A percentile compares a stretch with the other conserved stretches of the same genome.
phyloP scores from a whole-genome alignment of 2,888 invertebrate species.

The Electrophaes corylata region DNA sequence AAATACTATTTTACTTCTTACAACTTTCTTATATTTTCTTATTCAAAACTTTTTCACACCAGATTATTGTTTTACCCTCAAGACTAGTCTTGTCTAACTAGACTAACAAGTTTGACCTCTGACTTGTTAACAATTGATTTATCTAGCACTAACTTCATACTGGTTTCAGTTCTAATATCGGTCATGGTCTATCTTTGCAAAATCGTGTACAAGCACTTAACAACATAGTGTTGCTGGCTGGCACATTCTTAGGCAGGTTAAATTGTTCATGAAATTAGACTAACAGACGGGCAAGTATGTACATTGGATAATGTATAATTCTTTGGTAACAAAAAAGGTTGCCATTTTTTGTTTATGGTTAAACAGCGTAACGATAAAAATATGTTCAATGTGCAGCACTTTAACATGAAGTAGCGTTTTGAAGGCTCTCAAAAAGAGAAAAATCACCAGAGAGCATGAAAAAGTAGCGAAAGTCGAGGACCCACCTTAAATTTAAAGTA shows the following conservation, averaged over 20 bases:
- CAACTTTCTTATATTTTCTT: background rate
- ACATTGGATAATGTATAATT: conserved; percentile 17
- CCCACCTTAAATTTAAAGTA: background rate
- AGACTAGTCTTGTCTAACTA: background rate
- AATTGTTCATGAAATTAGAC: conserved; percentile 44
- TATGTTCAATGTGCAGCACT: background rate
- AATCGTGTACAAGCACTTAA: conserved; percentile 21
- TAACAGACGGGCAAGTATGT: conserved; percentile 13
- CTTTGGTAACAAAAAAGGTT: conserved; percentile 27
- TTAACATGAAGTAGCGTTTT: background rate
- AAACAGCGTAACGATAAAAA: conserved; percentile 2
- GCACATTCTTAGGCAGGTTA: conserved; percentile 36
- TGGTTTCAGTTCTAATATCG: conserved; percentile 17
- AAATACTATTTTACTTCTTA: background rate
- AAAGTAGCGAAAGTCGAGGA: conserved; percentile 8
- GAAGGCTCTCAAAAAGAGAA: background rate
- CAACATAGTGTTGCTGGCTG: conserved; percentile 30
- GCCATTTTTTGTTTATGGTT: conserved; percentile 23
- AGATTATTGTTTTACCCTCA: conserved; percentile 4
- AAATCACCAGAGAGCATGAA: conserved; percentile 6
- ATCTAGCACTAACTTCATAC: conserved; percentile 2
- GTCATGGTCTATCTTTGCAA: conserved; percentile 24
- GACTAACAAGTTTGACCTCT: conserved; percentile 16
- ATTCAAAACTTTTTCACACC: background rate
- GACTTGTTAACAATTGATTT: conserved; percentile 18